phyloP scores from a whole-genome alignment of 2,797 vertebrate species.

The Leptatherina wallacei region DNA sequence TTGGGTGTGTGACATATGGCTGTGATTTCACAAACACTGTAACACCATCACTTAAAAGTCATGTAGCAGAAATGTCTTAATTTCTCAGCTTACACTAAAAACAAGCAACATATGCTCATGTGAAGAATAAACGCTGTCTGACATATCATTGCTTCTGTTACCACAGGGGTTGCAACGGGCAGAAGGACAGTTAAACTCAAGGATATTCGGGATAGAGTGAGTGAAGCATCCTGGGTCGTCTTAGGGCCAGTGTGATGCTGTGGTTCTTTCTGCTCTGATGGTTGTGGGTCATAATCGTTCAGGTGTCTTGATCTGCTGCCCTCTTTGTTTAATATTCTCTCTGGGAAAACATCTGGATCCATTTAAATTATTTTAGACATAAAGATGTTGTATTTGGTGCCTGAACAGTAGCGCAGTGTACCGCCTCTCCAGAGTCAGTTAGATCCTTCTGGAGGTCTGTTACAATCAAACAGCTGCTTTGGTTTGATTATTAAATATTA shows the following conservation, averaged over 20 bases:
- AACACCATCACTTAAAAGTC: slow-evolving; percentile 28
- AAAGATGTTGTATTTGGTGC: background rate
- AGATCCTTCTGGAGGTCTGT: background rate
- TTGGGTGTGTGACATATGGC: slow-evolving; percentile 43
- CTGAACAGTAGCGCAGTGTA: background rate
- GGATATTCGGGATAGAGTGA: slow-evolving; percentile 82
- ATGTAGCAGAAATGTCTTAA: slow-evolving; percentile 30
- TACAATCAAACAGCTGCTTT: background rate
- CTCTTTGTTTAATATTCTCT: slow-evolving; percentile 21
- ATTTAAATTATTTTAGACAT: background rate
- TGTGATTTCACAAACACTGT: slow-evolving; percentile 28
- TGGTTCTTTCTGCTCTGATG: slow-evolving; percentile 59
- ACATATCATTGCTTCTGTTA: slow-evolving; percentile 78
- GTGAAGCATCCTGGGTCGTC: slow-evolving; percentile 72
- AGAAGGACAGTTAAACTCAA: slow-evolving; percentile 75
- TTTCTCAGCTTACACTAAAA: slow-evolving; percentile 20
- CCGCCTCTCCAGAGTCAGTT: background rate
- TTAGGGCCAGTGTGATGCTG: slow-evolving; percentile 22
- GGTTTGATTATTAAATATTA: background rate
- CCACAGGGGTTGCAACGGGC: slow-evolving; percentile 70
- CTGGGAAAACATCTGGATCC: slow-evolving; percentile 6
- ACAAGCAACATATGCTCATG: slow-evolving; percentile 15
- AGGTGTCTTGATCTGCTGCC: slow-evolving; percentile 25
- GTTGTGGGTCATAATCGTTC: slow-evolving; percentile 24
- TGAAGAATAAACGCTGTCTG: slow-evolving; percentile 54